Evolutionary conservation across 2,797 vertebrate genomes (phyloP).

Genomic region (Sphenodon punctatus): DNA sequence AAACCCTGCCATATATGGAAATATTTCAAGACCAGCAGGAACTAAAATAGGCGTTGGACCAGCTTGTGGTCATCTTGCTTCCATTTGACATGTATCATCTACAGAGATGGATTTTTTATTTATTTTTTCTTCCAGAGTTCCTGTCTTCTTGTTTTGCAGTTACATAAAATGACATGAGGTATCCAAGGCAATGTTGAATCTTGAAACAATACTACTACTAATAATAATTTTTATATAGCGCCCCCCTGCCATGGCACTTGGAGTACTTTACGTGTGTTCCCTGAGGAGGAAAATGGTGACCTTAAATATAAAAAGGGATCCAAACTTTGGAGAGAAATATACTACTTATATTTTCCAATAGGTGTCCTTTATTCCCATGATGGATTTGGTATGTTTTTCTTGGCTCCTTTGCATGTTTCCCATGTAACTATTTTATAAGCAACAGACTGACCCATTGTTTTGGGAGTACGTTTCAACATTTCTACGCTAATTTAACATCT

Average conservation of each 20-base stretch:
- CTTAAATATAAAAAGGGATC: not conserved
- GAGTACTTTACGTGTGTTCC: not conserved
- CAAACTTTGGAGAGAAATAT: not conserved
- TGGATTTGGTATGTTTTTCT: not conserved
- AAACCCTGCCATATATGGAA: not conserved
- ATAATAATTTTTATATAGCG: too few relatives aligned
- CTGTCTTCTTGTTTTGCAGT: too few relatives aligned
- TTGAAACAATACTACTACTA: not conserved
- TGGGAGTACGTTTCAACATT: not conserved
- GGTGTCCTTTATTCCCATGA: not conserved
- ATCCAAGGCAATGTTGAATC: not conserved
- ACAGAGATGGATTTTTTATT: not conserved
- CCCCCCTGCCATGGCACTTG: too few relatives aligned
- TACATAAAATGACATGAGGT: not conserved
- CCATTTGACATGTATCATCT: not conserved
- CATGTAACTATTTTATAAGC: not conserved
- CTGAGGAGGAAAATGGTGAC: not conserved
- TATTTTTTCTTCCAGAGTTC: not conserved
- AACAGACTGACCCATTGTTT: too few relatives aligned
- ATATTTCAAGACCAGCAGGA: not conserved
- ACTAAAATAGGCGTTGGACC: not conserved
- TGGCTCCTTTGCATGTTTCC: not conserved
- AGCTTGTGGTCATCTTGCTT: not conserved
- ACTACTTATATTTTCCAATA: conserved; percentile 12
- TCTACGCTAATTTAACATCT: conserved; percentile 22